phyloP scores from a whole-genome alignment of 2,797 vertebrate genomes.

The Lacerta viridis region DNA sequence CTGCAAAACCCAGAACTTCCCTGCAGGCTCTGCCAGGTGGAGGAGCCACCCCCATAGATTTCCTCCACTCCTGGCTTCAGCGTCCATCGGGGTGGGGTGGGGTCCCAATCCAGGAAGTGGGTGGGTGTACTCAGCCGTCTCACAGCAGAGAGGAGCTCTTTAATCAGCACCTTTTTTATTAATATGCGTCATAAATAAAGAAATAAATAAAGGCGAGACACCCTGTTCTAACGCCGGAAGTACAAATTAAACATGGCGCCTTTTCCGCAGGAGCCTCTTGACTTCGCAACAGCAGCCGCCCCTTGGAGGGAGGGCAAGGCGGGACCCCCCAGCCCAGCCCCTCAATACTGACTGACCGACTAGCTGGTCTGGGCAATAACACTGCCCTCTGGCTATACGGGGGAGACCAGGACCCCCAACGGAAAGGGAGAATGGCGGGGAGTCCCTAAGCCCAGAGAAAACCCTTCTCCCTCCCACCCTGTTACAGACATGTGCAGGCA shows the following conservation, averaged over 20 bases:
- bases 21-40: background rate
- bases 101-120: accelerated
- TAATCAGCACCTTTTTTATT: conserved; percentile 88
- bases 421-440: conserved; percentile 39
- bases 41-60: too few relatives aligned
- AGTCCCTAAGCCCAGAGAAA: background rate
- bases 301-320: conserved; percentile 36
- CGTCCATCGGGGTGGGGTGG: accelerated
- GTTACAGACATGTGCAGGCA: background rate
- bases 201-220: conserved; percentile 84
- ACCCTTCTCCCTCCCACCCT: background rate
- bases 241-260: conserved; percentile 74
- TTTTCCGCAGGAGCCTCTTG: conserved; percentile 60
- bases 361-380: conserved; percentile 56
- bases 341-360: conserved; percentile 64
- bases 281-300: conserved; percentile 49
- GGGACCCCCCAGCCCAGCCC: background rate
- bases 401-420: conserved; percentile 13
- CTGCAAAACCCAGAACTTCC: background rate
- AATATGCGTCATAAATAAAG: conserved; percentile 89
- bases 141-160: conserved; percentile 7
- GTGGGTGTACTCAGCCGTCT: conserved; percentile 29
- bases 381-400: conserved; percentile 54
- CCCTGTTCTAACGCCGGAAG: conserved; percentile 68
- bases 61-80: too few relatives aligned